Conservation (phyloP, 2,888 invertebrate species). For the Macrophya alboannulata region DNA sequence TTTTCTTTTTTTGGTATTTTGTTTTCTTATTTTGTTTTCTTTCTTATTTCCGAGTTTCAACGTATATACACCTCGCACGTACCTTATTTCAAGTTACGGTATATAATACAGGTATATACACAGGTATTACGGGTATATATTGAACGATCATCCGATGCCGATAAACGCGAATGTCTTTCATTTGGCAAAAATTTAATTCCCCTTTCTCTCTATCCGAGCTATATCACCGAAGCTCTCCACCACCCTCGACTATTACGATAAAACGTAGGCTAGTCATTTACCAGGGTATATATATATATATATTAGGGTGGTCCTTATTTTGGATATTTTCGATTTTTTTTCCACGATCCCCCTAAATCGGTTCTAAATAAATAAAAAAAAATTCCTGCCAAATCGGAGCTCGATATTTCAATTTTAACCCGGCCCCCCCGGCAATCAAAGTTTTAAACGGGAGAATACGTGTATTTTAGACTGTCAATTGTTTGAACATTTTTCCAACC, state of each 20-base stretch:
- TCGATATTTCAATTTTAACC: too few relatives aligned
- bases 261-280: conserved; percentile 35
- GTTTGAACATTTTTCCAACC: too few relatives aligned
- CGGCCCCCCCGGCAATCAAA: too few relatives aligned
- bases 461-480: too few relatives aligned
- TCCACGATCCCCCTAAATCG: too few relatives aligned
- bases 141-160: conserved; percentile 11
- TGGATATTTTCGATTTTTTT: too few relatives aligned
- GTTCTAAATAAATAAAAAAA: too few relatives aligned
- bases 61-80: conserved; percentile 27
- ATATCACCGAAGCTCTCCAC: neutral
- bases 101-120: neutral
- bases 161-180: conserved; percentile 2
- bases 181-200: conserved; percentile 22
- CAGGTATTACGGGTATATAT: conserved; percentile 2
- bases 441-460: too few relatives aligned
- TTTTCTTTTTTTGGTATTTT: neutral
- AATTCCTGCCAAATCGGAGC: too few relatives aligned
- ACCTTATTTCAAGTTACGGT: neutral
- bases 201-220: conserved; percentile 6
- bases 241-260: conserved; percentile 24
- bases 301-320: too few relatives aligned
- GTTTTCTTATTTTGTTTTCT: neutral
- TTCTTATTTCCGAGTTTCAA: neutral
- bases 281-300: neutral